Conservation (phyloP, 2,797 vertebrate species). For the Oreonectes daqikongensis region DNA sequence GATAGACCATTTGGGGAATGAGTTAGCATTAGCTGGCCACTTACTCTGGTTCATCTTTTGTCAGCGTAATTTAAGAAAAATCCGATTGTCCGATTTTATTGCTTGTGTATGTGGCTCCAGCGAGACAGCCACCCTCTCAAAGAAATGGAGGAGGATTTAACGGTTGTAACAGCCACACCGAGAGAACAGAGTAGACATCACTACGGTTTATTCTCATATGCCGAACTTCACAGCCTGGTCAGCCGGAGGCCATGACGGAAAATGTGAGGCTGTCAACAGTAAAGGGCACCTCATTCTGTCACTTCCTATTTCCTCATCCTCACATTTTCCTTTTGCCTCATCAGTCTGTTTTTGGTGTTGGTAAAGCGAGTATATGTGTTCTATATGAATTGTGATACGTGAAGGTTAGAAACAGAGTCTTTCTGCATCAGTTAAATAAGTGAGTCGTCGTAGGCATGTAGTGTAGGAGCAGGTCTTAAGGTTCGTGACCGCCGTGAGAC, state of each 20-base stretch:
- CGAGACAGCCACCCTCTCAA: background rate
- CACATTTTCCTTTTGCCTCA: slow-evolving; percentile 40
- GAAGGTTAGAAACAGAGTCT: slow-evolving; percentile 36
- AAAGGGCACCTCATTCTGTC: slow-evolving; percentile 69
- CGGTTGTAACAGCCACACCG: background rate
- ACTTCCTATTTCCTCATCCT: slow-evolving; percentile 53
- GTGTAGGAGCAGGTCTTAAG: slow-evolving; percentile 15
- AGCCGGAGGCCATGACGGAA: slow-evolving; percentile 43
- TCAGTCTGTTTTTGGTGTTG: slow-evolving; percentile 10
- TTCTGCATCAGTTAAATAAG: no score
- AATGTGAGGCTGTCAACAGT: slow-evolving; percentile 34
- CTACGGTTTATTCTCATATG: slow-evolving; percentile 28
- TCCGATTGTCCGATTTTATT: background rate
- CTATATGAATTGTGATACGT: slow-evolving; percentile 40
- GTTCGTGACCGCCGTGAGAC: slow-evolving; percentile 59
- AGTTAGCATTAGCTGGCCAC: no score
- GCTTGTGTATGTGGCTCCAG: background rate
- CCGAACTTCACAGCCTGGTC: slow-evolving; percentile 39
- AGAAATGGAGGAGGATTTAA: background rate
- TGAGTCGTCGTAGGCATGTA: slow-evolving; percentile 2
- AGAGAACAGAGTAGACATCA: slow-evolving; percentile 35
- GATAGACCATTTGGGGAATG: no score
- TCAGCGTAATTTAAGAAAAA: background rate
- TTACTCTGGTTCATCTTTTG: background rate
- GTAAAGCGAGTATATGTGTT: slow-evolving; percentile 12